Base-by-base conservation (phyloP, 2,888 invertebrate genomes). In the Andrena flavipes region DNA sequence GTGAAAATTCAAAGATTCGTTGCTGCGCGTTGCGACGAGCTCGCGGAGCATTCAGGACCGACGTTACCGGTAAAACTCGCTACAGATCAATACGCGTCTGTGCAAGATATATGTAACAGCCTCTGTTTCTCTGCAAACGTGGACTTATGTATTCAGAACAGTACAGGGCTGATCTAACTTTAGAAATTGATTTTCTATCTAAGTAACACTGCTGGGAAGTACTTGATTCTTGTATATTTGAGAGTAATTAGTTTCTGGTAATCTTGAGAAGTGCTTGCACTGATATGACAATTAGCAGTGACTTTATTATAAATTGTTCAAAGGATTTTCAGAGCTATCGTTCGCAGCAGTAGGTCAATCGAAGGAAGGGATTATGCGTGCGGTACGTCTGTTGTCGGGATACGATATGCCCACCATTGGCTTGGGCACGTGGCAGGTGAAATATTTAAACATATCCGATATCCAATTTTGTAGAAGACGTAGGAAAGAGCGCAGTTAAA, bases 341-440 rank as follows among this genome's bases (percentile, higher is more conserved):
- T 68, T 68, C 64, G 10, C 54, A 76, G 73, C 62, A 70, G 49
- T 65, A 29, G 30, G 35, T n/a, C 65, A 48, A 16, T 67, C n/a
- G 13, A 71, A n/a, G 23, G 30, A 68, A 65, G 29, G 6, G 76
- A 80, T 83, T 10, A 92, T 92, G 92, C 80, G 90, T 67, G 80
- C 88, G 59, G 80, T 93, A n/a, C 87, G 85, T 72, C 82, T 94
- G 80, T 91, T 90, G 76, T 93, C 93, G 16, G 95, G 94, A 30
- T 90, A 95, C 91, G 92, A 95, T 85, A 96, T 97, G 95, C 97
- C 97, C n/a, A 94, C 95, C 54, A 92, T 97, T 65, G 97, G 97
- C 33, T 94, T 97, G 88, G 97, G 97, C 68, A 97, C 97, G 54
- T 97, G 96, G 96, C 96, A 96, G 95, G 96, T 96, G 91, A 91